Percentiles rank a stretch among this genome's conserved stretches.
Conservation (phyloP, 2,797 vertebrate species). For the Fratercula arctica region DNA sequence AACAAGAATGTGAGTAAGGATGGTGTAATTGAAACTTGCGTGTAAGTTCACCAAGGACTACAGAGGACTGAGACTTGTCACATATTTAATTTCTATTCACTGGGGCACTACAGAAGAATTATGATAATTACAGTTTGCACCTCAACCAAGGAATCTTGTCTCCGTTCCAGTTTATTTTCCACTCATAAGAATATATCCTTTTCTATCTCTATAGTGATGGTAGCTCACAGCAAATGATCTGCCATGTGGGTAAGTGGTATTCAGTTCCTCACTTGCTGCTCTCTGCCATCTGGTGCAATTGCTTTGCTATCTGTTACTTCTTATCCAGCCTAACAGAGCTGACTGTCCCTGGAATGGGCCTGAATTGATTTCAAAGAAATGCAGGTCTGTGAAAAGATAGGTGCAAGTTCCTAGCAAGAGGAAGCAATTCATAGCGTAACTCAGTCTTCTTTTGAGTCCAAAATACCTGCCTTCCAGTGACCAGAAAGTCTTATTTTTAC, state of each 20-base stretch:
- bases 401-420: neutral
- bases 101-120: neutral
- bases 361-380: neutral
- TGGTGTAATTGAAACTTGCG: neutral
- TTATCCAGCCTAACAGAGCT: neutral
- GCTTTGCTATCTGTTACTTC: constrained; percentile 32
- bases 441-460: neutral
- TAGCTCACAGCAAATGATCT: constrained; percentile 22
- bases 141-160: neutral
- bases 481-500: neutral
- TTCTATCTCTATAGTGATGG: neutral
- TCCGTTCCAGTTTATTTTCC: constrained; percentile 9
- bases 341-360: neutral
- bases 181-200: neutral
- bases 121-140: neutral
- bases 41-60: neutral
- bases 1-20: neutral
- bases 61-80: neutral
- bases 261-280: neutral
- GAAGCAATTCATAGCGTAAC: neutral
- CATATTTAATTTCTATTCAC: neutral
- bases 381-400: neutral
- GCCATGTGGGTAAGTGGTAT: constrained; percentile 23
- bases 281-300: constrained; percentile 33
- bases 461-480: constrained; percentile 10